phyloP scores from a whole-genome alignment of 2,888 invertebrate genomes.

The Lathronympha strigana region DNA sequence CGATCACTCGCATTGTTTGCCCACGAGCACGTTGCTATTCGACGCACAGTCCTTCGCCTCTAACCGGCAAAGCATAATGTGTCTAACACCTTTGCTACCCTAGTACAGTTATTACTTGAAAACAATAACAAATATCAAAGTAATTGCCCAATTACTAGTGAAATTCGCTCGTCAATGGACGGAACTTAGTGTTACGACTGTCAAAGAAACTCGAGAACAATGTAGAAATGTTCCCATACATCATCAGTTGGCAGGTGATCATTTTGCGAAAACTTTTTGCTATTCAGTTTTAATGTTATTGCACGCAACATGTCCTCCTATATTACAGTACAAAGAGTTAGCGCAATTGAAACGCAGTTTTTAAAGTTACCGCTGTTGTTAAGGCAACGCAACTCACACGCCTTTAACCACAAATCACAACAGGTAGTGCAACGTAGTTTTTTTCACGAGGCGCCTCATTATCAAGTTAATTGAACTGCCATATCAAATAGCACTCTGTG shows the following conservation, averaged over 20 bases:
- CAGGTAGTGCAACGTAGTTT: constrained; percentile 29
- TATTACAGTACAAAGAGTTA: constrained; percentile 19
- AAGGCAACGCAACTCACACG: constrained; percentile 66
- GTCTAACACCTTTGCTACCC: constrained; percentile 57
- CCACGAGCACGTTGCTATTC: constrained; percentile 75
- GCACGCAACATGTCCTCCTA: constrained; percentile 2
- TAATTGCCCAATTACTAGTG: constrained; percentile 33
- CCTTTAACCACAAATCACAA: constrained; percentile 47
- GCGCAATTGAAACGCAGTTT: constrained; percentile 50
- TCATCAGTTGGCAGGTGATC: constrained; percentile 80
- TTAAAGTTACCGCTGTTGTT: constrained; percentile 64
- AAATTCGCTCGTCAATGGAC: constrained; percentile 47
- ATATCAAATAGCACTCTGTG: constrained; percentile 24
- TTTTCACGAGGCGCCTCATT: constrained; percentile 6
- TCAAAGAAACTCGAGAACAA: constrained; percentile 57
- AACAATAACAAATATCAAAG: neutral
- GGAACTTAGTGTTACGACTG: constrained; percentile 48
- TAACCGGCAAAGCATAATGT: constrained; percentile 70
- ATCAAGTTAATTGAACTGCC: neutral
- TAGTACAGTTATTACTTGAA: constrained; percentile 42
- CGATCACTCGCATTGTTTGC: constrained; percentile 82
- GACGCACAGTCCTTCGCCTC: constrained; percentile 68
- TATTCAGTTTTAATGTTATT: constrained; percentile 8
- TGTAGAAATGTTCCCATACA: constrained; percentile 80
- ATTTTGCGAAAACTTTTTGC: constrained; percentile 45